A percentile compares a stretch with the other conserved stretches of the same genome.
These are phyloP conservation scores for Paramormyrops hopkinsi DNA, from an alignment of 2,797 vertebrate genomes.

Conservation along the genomic window DNA sequence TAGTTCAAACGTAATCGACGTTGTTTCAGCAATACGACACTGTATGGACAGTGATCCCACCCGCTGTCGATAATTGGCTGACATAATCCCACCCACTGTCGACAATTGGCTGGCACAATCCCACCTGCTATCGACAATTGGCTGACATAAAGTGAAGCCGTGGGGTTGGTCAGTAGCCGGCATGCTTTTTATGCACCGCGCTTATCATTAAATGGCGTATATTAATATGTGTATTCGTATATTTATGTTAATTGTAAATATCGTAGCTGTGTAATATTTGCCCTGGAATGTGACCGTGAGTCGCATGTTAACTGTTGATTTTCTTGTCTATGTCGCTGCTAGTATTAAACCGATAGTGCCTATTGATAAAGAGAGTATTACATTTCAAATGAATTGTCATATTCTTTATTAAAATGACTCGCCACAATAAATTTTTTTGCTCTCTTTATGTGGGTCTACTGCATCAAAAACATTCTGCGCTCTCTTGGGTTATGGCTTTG, in stretches of 20 bases:
- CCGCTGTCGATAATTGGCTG: background rate
- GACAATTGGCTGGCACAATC: background rate
- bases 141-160: background rate
- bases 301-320: background rate
- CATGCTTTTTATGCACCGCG: background rate
- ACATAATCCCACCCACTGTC: background rate
- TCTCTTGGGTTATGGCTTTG: background rate
- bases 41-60: background rate
- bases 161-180: background rate
- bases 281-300: background rate
- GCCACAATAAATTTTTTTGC: background rate
- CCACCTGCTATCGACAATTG: background rate
- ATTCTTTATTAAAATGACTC: background rate
- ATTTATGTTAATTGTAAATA: background rate
- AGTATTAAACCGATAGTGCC: background rate
- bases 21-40: background rate
- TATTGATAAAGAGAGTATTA: background rate
- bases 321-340: background rate
- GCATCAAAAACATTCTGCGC: background rate
- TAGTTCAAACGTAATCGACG: background rate
- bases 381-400: background rate
- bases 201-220: background rate
- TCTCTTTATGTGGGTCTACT: background rate
- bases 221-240: background rate
- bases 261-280: background rate